A percentile compares a stretch with the other conserved stretches of the same genome.
Conservation (phyloP, 2,113 vertebrate genomes). For the Erythrocebus patas region DNA sequence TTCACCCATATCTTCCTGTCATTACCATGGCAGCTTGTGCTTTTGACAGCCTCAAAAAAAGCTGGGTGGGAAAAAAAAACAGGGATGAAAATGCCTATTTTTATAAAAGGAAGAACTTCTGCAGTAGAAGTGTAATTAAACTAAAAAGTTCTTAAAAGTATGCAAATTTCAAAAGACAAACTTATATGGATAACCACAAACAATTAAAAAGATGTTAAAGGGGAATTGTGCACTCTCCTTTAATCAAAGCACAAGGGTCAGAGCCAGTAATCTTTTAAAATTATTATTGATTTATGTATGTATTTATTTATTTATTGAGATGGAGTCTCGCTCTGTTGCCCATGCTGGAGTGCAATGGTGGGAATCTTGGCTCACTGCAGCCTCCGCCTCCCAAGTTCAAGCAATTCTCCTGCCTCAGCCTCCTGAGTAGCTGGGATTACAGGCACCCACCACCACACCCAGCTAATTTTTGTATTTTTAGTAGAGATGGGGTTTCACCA, state of each 20-base stretch:
- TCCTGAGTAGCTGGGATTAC: no score
- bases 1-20: constrained; percentile 41
- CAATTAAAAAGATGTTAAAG: background rate
- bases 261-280: background rate
- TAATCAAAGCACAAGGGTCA: background rate
- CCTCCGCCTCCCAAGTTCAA: no score
- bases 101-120: background rate
- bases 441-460: no score
- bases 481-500: no score
- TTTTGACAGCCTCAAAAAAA: constrained; percentile 17
- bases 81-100: constrained; percentile 36
- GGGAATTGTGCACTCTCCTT: background rate
- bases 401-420: no score
- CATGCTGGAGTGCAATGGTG: no score
- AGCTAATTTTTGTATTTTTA: no score
- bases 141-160: background rate
- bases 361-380: no score
- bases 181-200: background rate
- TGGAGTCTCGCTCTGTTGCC: no score
- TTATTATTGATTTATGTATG: no score
- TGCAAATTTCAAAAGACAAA: background rate
- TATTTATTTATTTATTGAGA: no score
- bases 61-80: background rate
- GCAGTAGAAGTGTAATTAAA: background rate
- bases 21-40: background rate